Evolutionary conservation across 2,888 invertebrate species (phyloP), one percentile per base, ranked within the genome.

Genomic region (Ramazzottius varieornatus): DNA sequence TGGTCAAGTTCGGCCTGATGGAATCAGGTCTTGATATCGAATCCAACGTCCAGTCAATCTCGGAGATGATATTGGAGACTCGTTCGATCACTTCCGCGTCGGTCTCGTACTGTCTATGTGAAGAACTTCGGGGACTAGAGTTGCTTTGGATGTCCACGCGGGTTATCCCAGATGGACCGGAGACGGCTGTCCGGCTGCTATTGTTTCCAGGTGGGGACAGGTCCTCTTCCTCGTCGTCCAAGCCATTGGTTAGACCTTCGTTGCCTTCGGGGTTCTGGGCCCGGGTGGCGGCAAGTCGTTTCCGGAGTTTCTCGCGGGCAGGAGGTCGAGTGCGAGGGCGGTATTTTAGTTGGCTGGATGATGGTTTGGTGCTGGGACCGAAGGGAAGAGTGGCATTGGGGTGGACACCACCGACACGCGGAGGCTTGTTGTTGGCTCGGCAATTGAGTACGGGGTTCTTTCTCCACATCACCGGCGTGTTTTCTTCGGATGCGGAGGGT

Each of bases 21-120:
- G 20, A 16, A 4, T 54, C 54, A 4, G 54, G 54, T 24, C 54
- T 8, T 4, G 16, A 24, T 4, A 54, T 29, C n/a, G 29, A 29
- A 29, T 54, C 54, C 54, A 54, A 4, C 29, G 54, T 54, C 54
- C 54, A 54, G 54, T 54, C 54, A 24, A 54, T 54, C 54, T 54
- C 20, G 20, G 54, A 54, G 54, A 54, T 29, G 20, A 54, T 54
- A n/a, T 54, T 4, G 24, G 16, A n/a, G 54, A 54, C 29, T 4
- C 54, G 54, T 29, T 54, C 54, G n/a, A 54, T 8, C 16, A 54
- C 54, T 24, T 54, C 54, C 54, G n/a, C 54, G 29, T 54, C 54
- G 54, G 54, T 54, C 29, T 54, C 54, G 4, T 54, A 24, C 20
- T 29, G 20, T 4, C 29, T 13, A 29, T 54, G 54, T 13, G 13